Conservation (phyloP, 2,888 invertebrate genomes). For the Heliothis peltigera region DNA sequence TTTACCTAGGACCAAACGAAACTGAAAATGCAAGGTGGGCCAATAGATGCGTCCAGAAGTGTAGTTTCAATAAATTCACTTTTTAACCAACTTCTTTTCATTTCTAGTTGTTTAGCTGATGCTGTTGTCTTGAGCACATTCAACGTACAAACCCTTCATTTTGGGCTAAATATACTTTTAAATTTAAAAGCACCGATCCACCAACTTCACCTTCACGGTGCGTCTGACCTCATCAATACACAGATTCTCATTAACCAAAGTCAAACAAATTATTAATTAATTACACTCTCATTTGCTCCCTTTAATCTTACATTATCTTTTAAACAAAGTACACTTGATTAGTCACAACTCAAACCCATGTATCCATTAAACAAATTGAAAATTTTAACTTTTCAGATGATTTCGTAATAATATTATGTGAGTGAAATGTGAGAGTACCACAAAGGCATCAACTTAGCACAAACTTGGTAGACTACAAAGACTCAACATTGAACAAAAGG, state of each 20-base stretch:
- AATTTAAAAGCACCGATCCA: neutral
- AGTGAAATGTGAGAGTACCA: conserved; percentile 57
- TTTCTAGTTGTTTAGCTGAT: too few species aligned
- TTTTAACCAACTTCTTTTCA: too few species aligned
- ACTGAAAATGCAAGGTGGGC: too few species aligned
- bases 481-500: conserved; percentile 50
- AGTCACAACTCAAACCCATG: conserved; percentile 39
- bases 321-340: conserved; percentile 46
- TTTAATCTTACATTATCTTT: conserved; percentile 46
- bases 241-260: conserved; percentile 23
- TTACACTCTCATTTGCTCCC: conserved; percentile 40
- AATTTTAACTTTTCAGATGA: conserved; percentile 57
- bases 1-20: too few species aligned
- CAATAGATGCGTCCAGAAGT: too few species aligned
- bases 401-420: conserved; percentile 59
- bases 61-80: too few species aligned
- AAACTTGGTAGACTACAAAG: conserved; percentile 65
- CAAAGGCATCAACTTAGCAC: conserved; percentile 59
- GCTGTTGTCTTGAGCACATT: too few species aligned
- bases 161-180: too few species aligned
- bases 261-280: conserved; percentile 37
- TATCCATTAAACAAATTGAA: conserved; percentile 64
- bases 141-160: too few species aligned
- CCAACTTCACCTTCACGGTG: neutral
- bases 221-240: too few species aligned